Conservation (phyloP, 2,797 vertebrate genomes). For the Ciconia nigra region DNA sequence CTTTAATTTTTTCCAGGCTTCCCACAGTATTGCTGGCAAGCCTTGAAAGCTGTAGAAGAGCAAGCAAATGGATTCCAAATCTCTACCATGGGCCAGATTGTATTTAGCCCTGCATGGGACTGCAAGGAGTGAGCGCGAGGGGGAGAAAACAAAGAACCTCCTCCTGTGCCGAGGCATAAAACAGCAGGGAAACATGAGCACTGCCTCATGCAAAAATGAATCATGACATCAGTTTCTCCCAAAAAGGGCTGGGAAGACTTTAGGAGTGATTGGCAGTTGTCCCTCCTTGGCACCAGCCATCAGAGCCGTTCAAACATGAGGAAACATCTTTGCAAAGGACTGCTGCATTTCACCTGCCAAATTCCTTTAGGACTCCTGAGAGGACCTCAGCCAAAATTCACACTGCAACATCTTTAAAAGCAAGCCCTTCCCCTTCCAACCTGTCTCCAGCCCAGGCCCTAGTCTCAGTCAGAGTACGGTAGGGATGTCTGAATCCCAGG, state of each 20-base stretch:
- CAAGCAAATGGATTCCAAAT: slow-evolving; percentile 49
- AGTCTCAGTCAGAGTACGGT: neutral
- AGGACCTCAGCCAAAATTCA: neutral
- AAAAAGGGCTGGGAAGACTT: neutral
- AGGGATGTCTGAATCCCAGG: neutral
- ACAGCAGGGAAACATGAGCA: slow-evolving; percentile 45
- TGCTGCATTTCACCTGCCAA: neutral
- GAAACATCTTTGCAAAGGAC: neutral
- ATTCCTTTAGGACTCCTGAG: neutral
- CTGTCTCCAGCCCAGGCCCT: neutral
- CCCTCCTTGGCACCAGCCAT: neutral
- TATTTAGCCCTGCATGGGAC: slow-evolving; percentile 40
- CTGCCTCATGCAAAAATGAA: slow-evolving; percentile 34
- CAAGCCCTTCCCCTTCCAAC: neutral
- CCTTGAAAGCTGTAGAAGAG: slow-evolving; percentile 47
- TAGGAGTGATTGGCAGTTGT: slow-evolving; percentile 7
- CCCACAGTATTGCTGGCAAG: slow-evolving; percentile 56
- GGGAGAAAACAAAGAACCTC: slow-evolving; percentile 53
- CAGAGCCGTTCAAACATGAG: neutral
- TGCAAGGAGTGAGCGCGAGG: neutral
- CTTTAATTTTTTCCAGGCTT: slow-evolving; percentile 65
- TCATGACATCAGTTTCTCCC: slow-evolving; percentile 30
- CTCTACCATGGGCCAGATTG: slow-evolving; percentile 29
- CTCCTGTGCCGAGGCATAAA: slow-evolving; percentile 34
- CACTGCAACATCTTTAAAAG: neutral